Conservation (phyloP, 2,113 vertebrate species). For the Cyanoramphus novaezelandiae region DNA sequence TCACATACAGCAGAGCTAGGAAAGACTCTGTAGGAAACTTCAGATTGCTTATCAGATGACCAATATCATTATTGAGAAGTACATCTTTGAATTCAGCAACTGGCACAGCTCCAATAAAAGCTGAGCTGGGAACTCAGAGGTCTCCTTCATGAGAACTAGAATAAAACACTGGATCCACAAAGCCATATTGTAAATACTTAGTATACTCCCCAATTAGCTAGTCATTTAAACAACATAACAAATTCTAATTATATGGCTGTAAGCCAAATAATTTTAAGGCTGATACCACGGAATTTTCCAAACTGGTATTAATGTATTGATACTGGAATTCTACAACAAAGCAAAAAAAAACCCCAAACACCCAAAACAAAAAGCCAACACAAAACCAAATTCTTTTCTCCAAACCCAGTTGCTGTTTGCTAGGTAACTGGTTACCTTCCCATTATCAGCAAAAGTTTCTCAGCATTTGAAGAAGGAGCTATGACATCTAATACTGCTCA, state of each 20-base stretch:
- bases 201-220: neutral
- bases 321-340: neutral
- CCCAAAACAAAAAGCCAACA: neutral
- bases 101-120: neutral
- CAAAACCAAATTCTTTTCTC: neutral
- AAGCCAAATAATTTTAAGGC: neutral
- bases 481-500: neutral
- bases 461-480: neutral
- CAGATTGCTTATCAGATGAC: neutral
- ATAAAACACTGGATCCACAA: neutral
- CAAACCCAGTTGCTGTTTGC: neutral
- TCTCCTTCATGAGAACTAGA: neutral
- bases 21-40: neutral
- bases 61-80: neutral
- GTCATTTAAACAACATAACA: neutral
- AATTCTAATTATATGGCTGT: neutral
- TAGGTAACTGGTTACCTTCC: neutral
- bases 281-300: neutral
- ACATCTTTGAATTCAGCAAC: neutral
- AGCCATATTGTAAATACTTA: neutral
- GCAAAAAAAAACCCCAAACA: neutral
- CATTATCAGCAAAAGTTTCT: neutral
- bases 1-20: neutral
- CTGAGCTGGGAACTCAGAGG: neutral
- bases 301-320: neutral